These are phyloP conservation scores for Acanthosepion pharaonis DNA, from an alignment of 2,888 invertebrate genomes.

Conservation along the genomic window DNA sequence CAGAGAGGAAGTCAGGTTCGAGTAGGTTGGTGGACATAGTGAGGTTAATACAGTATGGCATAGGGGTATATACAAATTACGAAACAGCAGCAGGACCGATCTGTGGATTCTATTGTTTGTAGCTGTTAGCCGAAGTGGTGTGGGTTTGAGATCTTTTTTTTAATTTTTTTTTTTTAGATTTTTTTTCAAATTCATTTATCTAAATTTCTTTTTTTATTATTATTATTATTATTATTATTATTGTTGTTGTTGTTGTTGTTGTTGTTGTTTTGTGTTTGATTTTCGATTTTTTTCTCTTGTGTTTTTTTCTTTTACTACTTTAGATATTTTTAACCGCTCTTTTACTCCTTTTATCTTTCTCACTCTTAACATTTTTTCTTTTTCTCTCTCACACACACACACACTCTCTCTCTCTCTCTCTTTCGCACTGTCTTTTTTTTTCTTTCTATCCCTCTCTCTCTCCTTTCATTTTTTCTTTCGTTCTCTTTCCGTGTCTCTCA, in stretches of 20 bases:
- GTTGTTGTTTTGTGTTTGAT: neutral
- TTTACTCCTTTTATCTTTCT: too few relatives aligned
- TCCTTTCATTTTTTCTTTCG: too few relatives aligned
- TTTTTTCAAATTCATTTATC: neutral
- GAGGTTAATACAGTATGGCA: neutral
- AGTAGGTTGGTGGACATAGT: neutral
- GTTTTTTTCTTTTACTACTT: too few relatives aligned
- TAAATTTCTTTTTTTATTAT: neutral
- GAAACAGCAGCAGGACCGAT: neutral
- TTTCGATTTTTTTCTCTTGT: too few relatives aligned
- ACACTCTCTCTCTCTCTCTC: too few relatives aligned
- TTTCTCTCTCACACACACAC: too few relatives aligned
- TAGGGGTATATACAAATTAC: slow-evolving; percentile 20
- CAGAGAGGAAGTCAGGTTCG: neutral
- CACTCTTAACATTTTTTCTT: too few relatives aligned
- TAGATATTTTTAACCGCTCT: too few relatives aligned
- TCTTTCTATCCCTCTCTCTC: too few relatives aligned
- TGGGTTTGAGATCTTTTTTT: neutral
- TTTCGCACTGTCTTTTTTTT: too few relatives aligned
- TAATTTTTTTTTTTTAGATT: neutral
- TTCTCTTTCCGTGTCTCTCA: too few relatives aligned
- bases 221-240: neutral
- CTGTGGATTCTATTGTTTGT: neutral
- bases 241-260: neutral
- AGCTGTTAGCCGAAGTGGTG: neutral